Conservation (phyloP, 2,888 invertebrate genomes). For the Galerucella pusilla region DNA sequence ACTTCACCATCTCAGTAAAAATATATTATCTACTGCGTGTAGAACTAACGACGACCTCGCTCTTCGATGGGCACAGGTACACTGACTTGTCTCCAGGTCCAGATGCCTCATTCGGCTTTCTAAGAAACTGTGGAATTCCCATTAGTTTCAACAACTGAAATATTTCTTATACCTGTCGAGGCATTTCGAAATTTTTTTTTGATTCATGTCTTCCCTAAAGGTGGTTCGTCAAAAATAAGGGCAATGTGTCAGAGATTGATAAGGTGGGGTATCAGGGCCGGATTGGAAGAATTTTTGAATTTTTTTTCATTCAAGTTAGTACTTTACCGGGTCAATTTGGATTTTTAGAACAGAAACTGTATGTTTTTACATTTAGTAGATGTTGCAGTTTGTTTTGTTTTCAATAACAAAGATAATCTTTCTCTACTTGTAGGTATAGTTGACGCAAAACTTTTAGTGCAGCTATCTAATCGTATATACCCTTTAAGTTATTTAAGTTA, state of each 20-base stretch:
- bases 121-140: conserved; percentile 43
- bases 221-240: conserved; percentile 30
- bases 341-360: too few relatives aligned
- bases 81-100: conserved; percentile 24
- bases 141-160: conserved; percentile 37
- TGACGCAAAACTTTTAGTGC: too few relatives aligned
- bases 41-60: not conserved
- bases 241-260: conserved; percentile 40
- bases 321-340: too few relatives aligned
- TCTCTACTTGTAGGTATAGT: too few relatives aligned
- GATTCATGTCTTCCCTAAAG: conserved; percentile 26
- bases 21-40: not conserved
- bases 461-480: too few relatives aligned
- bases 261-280: conserved; percentile 12
- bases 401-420: too few relatives aligned
- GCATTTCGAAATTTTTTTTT: conserved; percentile 5
- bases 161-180: conserved; percentile 42
- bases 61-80: conserved; percentile 21
- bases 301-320: too few relatives aligned
- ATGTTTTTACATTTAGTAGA: not conserved
- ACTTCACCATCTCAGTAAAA: conserved; percentile 9
- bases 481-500: too few relatives aligned
- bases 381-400: not conserved
- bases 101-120: conserved; percentile 18
- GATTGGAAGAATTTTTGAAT: not conserved